Evolutionary conservation across 2,113 vertebrate species (phyloP), one percentile per base, ranked within the genome.

Genomic region (Hypanus sabinus): DNA sequence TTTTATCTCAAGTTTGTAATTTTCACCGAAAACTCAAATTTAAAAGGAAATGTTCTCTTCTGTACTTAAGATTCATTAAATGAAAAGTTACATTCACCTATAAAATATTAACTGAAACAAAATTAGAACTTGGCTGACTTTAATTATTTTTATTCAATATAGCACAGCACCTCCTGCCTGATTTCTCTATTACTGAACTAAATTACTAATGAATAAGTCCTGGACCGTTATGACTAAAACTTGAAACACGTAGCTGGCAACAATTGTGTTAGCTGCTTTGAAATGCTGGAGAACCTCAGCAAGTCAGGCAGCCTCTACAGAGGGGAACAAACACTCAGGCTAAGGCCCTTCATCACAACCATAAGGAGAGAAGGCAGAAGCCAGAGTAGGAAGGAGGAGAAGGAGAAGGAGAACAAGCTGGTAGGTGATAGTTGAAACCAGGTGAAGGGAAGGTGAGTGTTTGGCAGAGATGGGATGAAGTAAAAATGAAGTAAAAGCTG

Each of bases 1-100:
- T 87, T 55, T 60, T 60, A 87, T 57, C 55, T 30, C 18, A 55
- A 87, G 24, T 87, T 20, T 57, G 46, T 24, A 83, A 83, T 83
- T 20, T 83, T 24, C 27, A 24, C 55, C 24, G 14, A 27, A 18
- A 27, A 22, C 9, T 87, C 18, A 60, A 60, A 9, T 55, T 60
- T 87, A 60, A 60, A 57, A 55, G 55, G 60, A 46, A 85, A 46
- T 18, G 57, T 60, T 87, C 60, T 83, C 36, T 83, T 7, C n/a
- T 83, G 38, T 24, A 83, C 46, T 55, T 55, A 83, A 83, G 80
- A 83, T 83, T 83, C 6, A 83, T 83, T 83, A 24, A 83, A 83
- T 22, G 18, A 46, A 83, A 36, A 87, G 55, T 87, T 55, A 55
- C 8, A 55, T 55, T 10, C 10, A 12, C 18, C 20, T 8, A 87